These are phyloP conservation scores for Furcula furcula DNA, from an alignment of 2,888 invertebrate species.

Conservation along the genomic window DNA sequence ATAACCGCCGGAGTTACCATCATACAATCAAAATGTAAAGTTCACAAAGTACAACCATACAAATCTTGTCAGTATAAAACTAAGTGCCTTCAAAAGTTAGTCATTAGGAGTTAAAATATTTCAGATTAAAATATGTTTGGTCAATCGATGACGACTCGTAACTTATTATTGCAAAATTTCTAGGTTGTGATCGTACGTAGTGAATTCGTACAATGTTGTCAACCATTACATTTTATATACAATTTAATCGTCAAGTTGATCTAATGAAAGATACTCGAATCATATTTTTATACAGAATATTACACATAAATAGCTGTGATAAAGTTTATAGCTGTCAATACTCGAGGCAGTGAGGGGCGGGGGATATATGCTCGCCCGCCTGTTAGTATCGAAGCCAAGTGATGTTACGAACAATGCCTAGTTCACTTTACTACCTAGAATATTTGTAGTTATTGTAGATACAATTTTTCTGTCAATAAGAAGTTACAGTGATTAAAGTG, in stretches of 20 bases:
- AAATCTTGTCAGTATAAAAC: constrained; percentile 75
- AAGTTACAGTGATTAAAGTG: constrained; percentile 75
- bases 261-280: constrained; percentile 20
- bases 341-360: constrained; percentile 6
- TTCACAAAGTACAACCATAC: constrained; percentile 74
- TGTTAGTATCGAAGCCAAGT: constrained; percentile 39
- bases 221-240: constrained; percentile 13
- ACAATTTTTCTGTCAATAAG: constrained; percentile 54
- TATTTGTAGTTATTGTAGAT: constrained; percentile 58
- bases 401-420: constrained; percentile 48
- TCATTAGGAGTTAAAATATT: constrained; percentile 75
- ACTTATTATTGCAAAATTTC: constrained; percentile 51
- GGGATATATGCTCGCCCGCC: neutral
- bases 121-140: constrained; percentile 43
- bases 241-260: constrained; percentile 12
- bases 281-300: constrained; percentile 30
- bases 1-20: constrained; percentile 76
- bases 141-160: constrained; percentile 34
- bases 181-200: constrained; percentile 62
- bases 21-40: constrained; percentile 77
- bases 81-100: constrained; percentile 79
- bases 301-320: constrained; percentile 32
- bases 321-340: constrained; percentile 15
- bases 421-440: constrained; percentile 57
- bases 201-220: constrained; percentile 18